These are phyloP conservation scores for Amblyopsis hoosieri DNA, from an alignment of 2,797 vertebrate genomes.

Conservation along the genomic window DNA sequence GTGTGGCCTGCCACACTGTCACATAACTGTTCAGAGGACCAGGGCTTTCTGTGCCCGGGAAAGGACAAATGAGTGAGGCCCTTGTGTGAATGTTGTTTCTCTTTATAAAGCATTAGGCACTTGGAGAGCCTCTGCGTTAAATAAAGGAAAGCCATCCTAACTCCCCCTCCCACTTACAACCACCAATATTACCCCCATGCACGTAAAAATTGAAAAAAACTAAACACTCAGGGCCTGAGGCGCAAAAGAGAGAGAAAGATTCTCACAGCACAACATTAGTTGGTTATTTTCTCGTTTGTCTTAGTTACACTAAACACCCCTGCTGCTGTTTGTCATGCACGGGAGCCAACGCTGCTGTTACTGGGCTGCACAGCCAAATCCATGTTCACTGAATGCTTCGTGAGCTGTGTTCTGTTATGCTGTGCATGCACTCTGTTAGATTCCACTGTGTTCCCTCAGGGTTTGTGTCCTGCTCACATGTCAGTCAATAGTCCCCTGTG, in stretches of 20 bases:
- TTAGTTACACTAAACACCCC: conserved; percentile 46
- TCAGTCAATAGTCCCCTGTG: conserved; percentile 35
- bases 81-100: conserved; percentile 62
- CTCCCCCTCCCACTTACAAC: conserved; percentile 5
- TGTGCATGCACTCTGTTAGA: conserved; percentile 16
- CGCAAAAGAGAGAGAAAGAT: conserved; percentile 7
- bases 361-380: conserved; percentile 19
- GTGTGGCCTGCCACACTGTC: conserved; percentile 1
- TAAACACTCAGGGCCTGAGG: conserved; percentile 43
- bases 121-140: conserved; percentile 55
- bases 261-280: conserved; percentile 37
- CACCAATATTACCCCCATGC: conserved; percentile 13
- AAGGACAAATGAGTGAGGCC: conserved; percentile 44
- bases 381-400: conserved; percentile 16
- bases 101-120: conserved; percentile 70
- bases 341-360: conserved; percentile 8
- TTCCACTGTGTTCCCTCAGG: conserved; percentile 34
- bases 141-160: conserved; percentile 50
- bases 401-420: conserved; percentile 33
- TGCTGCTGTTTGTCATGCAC: conserved; percentile 34
- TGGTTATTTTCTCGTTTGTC: conserved; percentile 44
- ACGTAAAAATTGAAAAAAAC: conserved; percentile 14
- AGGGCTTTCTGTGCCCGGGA: conserved; percentile 41
- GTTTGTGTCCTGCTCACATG: conserved; percentile 30
- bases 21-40: conserved; percentile 24